These are phyloP conservation scores for Apogon talboti DNA, from an alignment of 2,797 vertebrate genomes.

Conservation along the genomic window DNA sequence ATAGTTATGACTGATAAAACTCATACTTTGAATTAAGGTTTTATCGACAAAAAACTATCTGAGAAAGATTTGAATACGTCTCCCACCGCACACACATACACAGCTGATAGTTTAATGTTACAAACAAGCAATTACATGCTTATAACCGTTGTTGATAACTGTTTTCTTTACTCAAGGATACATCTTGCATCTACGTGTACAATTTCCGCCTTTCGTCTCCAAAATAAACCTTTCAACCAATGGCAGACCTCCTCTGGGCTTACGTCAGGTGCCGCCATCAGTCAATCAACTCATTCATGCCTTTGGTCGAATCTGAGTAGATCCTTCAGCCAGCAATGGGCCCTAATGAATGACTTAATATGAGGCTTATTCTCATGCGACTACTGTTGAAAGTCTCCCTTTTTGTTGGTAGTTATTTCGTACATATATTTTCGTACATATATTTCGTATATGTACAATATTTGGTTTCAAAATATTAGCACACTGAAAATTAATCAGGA, in stretches of 20 bases:
- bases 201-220: constrained; percentile 8
- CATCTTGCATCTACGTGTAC: background rate
- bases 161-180: no score
- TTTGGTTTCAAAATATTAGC: background rate
- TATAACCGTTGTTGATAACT: background rate
- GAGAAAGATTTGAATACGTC: no score
- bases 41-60: no score
- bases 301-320: constrained; percentile 9
- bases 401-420: background rate
- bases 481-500: background rate
- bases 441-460: background rate
- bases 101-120: no score
- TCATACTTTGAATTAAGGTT: no score
- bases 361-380: background rate
- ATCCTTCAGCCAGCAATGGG: background rate
- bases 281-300: constrained; percentile 53
- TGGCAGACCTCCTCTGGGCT: constrained; percentile 11
- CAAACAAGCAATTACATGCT: background rate
- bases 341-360: background rate
- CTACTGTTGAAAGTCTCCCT: background rate
- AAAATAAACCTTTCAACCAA: constrained; percentile 46
- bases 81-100: no score
- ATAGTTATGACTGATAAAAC: no score
- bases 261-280: constrained; percentile 48
- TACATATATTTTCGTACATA: no score